Base-by-base conservation (phyloP, 1,140 invertebrate genomes). In the Papilio helenus region DNA sequence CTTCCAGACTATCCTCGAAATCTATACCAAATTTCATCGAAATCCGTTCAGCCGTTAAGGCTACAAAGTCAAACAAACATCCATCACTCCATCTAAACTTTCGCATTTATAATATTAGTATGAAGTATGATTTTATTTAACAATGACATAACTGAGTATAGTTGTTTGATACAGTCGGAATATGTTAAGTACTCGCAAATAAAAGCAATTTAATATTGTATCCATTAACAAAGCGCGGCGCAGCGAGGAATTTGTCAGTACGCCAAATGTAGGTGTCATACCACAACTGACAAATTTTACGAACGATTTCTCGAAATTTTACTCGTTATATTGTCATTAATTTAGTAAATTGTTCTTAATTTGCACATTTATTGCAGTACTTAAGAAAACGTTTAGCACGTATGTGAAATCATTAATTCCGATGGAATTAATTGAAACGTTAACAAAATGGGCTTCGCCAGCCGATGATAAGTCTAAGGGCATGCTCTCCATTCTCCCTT, bases 291-390 rank as follows among this genome's bases (percentile, higher is more conserved):
- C 61, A 68, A 58, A 68, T 68, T 29, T 68, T 29, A 68, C 23
- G 26, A 29, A 68, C 61, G 14, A 68, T 68, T 68, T 68, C 23
- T 68, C 26, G 14, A 29, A 68, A 23, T 61, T 26, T 61, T 68
- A 68, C 23, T 68, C 58, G 23, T 61, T 14, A 26, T 26, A 68
- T 68, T 68, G 61, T 68, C 61, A 29, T 29, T 72, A 39, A 39
- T 44, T 51, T 39, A 16, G 9, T 34, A 72, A 46, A 39, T 55
- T 55, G n/a, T 55, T 55, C 51, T 18, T 55, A 9, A 55, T 55
- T 55, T 55, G 51, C 18, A 55, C 51, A 55, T 55, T 55, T 55
- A 55, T 55, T 55, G n/a, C 51, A n/a, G 51, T 55, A 55, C 51
- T 55, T 55, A 20, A 55, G 1, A 55, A 55, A 51, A 7, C 14